A percentile compares a stretch with the other conserved stretches of the same genome.
phyloP scores from a whole-genome alignment of 2,888 invertebrate genomes.

The Gari tellinella region DNA sequence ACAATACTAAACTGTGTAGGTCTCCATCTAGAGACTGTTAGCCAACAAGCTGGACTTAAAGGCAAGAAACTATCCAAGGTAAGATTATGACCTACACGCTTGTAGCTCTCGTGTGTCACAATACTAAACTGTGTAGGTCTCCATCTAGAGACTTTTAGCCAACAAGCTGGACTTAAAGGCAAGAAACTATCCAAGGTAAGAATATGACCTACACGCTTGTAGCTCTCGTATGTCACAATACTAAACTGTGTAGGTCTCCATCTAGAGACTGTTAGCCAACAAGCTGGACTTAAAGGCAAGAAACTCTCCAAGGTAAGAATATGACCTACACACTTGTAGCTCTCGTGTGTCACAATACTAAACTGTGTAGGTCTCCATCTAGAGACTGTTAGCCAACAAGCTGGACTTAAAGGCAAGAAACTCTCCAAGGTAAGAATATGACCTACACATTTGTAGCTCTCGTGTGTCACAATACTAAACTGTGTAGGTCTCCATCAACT shows the following conservation, averaged over 20 bases:
- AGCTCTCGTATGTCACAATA: too few species aligned
- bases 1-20: too few species aligned
- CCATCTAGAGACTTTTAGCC: conserved; percentile 84
- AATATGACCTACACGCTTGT: neutral
- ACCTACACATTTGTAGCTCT: too few species aligned
- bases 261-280: conserved; percentile 84
- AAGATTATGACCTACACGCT: conserved; percentile 1
- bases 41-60: conserved; percentile 85
- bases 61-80: conserved; percentile 85
- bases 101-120: too few species aligned
- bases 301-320: conserved; percentile 85
- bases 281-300: conserved; percentile 85
- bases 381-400: conserved; percentile 83
- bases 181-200: conserved; percentile 85
- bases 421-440: conserved; percentile 83
- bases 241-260: too few species aligned
- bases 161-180: conserved; percentile 85
- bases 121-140: too few species aligned
- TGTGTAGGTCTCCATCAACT: too few species aligned
- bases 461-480: too few species aligned
- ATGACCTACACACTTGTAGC: too few species aligned
- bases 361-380: too few species aligned
- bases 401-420: conserved; percentile 86
- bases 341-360: too few species aligned
- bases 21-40: conserved; percentile 84